phyloP scores from a whole-genome alignment of 2,797 vertebrate genomes.

The Fundulus diaphanus region DNA sequence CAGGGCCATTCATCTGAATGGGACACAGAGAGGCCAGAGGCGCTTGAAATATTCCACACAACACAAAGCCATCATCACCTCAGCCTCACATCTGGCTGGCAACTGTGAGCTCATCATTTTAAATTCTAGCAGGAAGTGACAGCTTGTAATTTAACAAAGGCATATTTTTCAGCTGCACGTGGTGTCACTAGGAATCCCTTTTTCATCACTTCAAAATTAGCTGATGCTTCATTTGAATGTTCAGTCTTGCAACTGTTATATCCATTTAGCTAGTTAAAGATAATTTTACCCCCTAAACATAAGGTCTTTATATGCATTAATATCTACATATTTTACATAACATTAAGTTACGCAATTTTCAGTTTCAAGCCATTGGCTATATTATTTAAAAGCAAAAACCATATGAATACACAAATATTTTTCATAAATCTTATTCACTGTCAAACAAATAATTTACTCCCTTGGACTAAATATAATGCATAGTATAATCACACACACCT shows the following conservation, averaged over 20 bases:
- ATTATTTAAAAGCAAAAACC: neutral
- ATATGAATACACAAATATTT: slow-evolving; percentile 1
- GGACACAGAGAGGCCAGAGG: slow-evolving; percentile 54
- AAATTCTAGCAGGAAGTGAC: slow-evolving; percentile 52
- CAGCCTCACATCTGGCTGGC: slow-evolving; percentile 70
- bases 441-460: neutral
- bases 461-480: neutral
- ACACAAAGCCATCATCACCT: slow-evolving; percentile 70
- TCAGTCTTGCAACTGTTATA: slow-evolving; percentile 9
- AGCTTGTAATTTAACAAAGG: slow-evolving; percentile 38
- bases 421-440: neutral
- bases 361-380: neutral
- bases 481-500: neutral
- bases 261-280: neutral
- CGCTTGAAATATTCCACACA: slow-evolving; percentile 68
- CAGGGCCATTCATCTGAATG: slow-evolving; percentile 74
- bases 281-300: neutral
- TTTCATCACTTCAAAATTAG: slow-evolving; percentile 20
- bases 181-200: slow-evolving; percentile 30
- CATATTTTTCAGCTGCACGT: slow-evolving; percentile 33
- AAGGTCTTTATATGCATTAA: neutral
- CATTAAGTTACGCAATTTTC: neutral
- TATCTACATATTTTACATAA: neutral
- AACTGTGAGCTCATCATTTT: slow-evolving; percentile 62
- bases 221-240: slow-evolving; percentile 3